Percentiles rank a stretch among this genome's conserved stretches.
phyloP scores from a whole-genome alignment of 35 echinoderm and acorn worm genomes.

The Heliocidaris erythrogramma region DNA sequence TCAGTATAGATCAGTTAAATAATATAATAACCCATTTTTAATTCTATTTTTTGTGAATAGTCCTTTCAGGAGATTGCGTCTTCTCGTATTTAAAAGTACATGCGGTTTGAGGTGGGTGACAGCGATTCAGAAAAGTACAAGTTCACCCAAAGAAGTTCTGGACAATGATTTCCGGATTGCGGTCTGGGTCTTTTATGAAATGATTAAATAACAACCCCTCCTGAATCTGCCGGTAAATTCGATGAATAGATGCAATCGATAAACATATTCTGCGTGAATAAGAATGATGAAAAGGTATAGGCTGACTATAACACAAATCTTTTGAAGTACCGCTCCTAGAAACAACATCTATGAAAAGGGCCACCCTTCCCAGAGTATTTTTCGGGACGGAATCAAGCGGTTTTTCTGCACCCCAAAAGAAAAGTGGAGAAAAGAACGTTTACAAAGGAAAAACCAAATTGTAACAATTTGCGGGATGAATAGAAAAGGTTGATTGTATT shows the following conservation, averaged over 20 bases:
- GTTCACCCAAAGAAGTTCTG: background rate
- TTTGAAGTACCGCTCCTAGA: background rate
- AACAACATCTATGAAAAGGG: background rate
- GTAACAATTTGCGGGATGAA: background rate
- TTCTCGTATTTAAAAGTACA: background rate
- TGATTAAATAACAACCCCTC: background rate
- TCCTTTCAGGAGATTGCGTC: background rate
- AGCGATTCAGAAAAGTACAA: background rate
- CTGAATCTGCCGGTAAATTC: background rate
- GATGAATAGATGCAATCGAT: background rate
- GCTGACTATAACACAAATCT: background rate
- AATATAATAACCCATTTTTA: background rate
- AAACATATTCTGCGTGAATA: background rate
- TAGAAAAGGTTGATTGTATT: background rate
- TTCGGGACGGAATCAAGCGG: background rate
- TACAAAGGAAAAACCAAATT: conserved; percentile 5
- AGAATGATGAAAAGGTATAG: background rate
- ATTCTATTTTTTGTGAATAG: background rate
- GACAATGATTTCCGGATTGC: conserved; percentile 1
- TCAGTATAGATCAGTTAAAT: background rate
- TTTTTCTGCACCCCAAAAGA: background rate
- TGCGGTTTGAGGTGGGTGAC: background rate
- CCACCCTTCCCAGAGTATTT: background rate
- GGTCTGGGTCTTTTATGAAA: background rate
- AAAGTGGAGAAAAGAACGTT: background rate